A percentile compares a stretch with the other conserved stretches of the same genome.
These are phyloP conservation scores for Eristalis arbustorum DNA, from an alignment of 2,888 invertebrate species.

Conservation along the genomic window DNA sequence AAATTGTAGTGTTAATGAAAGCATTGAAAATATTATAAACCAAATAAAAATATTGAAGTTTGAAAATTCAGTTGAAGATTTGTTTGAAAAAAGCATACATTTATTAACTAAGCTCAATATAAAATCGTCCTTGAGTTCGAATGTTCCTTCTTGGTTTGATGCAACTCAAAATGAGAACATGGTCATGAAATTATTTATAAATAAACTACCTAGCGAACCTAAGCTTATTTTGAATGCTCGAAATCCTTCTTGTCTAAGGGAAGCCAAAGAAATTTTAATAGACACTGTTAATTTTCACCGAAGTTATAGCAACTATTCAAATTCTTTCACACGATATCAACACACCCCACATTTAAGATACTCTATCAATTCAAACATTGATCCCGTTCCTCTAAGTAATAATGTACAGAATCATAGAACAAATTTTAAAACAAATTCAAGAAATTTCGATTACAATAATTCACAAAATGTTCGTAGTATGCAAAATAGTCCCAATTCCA, in stretches of 20 bases:
- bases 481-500: neutral
- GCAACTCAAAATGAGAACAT: slow-evolving; percentile 19
- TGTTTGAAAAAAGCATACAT: neutral
- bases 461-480: no score
- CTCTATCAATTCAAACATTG: neutral
- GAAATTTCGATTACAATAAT: neutral
- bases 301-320: neutral
- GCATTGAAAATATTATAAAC: neutral
- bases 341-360: neutral
- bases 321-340: neutral
- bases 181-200: slow-evolving; percentile 22
- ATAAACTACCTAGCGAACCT: no score
- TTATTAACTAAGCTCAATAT: slow-evolving; percentile 25
- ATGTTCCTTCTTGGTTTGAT: slow-evolving; percentile 21
- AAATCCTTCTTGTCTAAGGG: no score
- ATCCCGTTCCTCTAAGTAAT: neutral
- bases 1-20: slow-evolving; percentile 2
- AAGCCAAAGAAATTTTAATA: no score
- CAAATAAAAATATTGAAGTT: slow-evolving; percentile 8
- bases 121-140: slow-evolving; percentile 1
- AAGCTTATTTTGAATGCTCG: no score
- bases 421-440: neutral
- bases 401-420: no score
- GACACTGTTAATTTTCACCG: neutral
- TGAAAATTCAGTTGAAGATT: slow-evolving; percentile 9